phyloP scores from a whole-genome alignment of 2,797 vertebrate species.

The Coluber constrictor region DNA sequence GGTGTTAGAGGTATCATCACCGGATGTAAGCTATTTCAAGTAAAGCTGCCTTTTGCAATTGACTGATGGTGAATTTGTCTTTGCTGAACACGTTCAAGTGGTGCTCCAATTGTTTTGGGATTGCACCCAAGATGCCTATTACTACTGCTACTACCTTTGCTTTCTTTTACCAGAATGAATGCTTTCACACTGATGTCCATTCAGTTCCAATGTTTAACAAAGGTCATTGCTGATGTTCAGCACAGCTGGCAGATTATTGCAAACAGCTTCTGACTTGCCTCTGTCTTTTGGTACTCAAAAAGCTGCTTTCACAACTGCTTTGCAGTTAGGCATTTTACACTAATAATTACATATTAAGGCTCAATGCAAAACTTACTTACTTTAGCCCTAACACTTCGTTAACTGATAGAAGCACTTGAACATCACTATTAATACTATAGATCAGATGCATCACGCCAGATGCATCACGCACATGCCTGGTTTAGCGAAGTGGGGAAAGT shows the following conservation, averaged over 20 bases:
- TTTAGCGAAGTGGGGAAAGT: no score
- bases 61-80: not conserved
- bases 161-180: not conserved
- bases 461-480: no score
- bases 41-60: not conserved
- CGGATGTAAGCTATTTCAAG: not conserved
- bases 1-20: not conserved
- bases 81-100: not conserved
- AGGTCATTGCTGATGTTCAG: not conserved
- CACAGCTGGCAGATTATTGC: not conserved
- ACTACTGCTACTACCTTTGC: not conserved
- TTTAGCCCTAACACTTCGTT: not conserved
- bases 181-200: not conserved
- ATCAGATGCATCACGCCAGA: not conserved
- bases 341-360: not conserved
- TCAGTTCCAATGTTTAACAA: not conserved
- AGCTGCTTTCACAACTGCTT: accelerated
- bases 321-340: not conserved
- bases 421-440: not conserved
- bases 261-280: not conserved
- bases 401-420: not conserved
- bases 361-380: not conserved
- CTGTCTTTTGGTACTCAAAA: not conserved
- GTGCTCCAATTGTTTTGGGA: not conserved
- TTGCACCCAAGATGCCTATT: not conserved